phyloP scores from a whole-genome alignment of 2,113 vertebrate genomes.

The Spilogale gracilis region DNA sequence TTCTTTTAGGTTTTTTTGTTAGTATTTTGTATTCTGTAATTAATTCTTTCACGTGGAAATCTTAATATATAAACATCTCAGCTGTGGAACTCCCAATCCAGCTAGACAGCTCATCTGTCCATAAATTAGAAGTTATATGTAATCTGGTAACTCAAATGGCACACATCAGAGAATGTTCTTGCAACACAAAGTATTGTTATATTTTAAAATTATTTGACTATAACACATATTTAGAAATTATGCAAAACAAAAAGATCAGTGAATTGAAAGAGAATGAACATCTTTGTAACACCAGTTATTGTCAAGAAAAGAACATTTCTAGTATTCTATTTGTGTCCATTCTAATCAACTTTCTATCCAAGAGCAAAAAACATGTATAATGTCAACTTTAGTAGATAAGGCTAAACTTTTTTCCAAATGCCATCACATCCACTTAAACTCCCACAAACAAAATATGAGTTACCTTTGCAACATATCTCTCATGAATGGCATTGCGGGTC shows the following conservation, averaged over 20 bases:
- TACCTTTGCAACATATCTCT: background rate
- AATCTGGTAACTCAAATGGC: background rate
- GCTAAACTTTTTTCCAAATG: background rate
- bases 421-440: background rate
- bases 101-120: background rate
- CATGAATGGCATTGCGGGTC: background rate
- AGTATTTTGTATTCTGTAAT: background rate
- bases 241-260: background rate
- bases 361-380: background rate
- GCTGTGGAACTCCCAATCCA: background rate
- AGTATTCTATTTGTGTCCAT: background rate
- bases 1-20: background rate
- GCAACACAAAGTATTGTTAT: background rate
- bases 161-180: background rate
- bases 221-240: background rate
- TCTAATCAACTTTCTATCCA: background rate
- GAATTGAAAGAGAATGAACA: background rate
- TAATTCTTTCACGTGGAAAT: background rate
- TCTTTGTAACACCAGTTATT: background rate
- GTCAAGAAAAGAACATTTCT: background rate
- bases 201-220: background rate
- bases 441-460: background rate
- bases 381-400: background rate
- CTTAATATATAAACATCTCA: background rate
- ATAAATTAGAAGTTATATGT: background rate